phyloP scores from a whole-genome alignment of 2,888 invertebrate species.

The Desoria tigrina region DNA sequence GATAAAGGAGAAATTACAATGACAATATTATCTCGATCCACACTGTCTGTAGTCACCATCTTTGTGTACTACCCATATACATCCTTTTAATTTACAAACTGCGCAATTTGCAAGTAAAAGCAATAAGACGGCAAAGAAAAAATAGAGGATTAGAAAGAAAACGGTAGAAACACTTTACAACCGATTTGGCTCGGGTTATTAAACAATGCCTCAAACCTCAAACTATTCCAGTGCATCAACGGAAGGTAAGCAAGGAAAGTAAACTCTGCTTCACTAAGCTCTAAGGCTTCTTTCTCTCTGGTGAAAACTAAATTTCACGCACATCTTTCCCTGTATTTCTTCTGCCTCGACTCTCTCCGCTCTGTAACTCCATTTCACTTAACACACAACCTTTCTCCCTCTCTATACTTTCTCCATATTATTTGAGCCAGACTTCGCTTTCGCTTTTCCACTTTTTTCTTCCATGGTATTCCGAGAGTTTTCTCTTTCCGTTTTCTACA shows the following conservation, averaged over 20 bases:
- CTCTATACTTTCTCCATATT: conserved; percentile 9
- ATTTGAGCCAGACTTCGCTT: conserved; percentile 7
- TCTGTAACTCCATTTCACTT: conserved; percentile 6
- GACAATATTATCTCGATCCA: no score
- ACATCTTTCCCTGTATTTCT: conserved; percentile 1
- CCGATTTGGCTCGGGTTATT: conserved; percentile 12
- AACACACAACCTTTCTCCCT: conserved; percentile 5
- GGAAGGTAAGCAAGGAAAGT: conserved; percentile 12
- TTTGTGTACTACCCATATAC: no score
- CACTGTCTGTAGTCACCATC: no score
- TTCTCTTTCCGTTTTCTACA: conserved; percentile 22
- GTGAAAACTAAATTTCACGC: conserved; percentile 10
- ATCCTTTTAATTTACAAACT: no score
- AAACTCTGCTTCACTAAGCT: conserved; percentile 8
- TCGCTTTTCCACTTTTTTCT: background rate
- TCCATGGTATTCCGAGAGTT: background rate
- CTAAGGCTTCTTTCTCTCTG: conserved; percentile 12
- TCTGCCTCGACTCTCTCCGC: conserved; percentile 7
- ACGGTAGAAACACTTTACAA: conserved; percentile 6
- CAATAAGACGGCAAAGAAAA: no score
- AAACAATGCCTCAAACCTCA: conserved; percentile 12
- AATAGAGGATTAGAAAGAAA: no score
- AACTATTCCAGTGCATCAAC: conserved; percentile 6
- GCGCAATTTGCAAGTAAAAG: no score
- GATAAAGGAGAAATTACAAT: no score